Evolutionary conservation across 2,113 vertebrate genomes (phyloP).

Genomic region (Oryzias celebensis): DNA sequence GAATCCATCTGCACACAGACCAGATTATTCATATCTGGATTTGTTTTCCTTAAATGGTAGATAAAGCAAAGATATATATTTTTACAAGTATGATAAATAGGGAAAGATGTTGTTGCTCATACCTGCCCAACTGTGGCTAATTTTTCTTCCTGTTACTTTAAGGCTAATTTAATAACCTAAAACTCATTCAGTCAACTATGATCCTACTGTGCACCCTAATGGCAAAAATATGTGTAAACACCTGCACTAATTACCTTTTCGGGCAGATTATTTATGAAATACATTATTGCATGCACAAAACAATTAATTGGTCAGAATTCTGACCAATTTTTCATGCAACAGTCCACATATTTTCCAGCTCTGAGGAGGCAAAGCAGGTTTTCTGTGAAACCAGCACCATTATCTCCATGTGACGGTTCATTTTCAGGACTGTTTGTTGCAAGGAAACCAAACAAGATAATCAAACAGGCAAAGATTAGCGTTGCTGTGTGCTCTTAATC

Average conservation of each 20-base stretch:
- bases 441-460: slow-evolving; percentile 51
- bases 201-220: slow-evolving; percentile 73
- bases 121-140: slow-evolving; percentile 67
- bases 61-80: slow-evolving; percentile 27
- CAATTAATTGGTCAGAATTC: slow-evolving; percentile 69
- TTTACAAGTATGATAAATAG: slow-evolving; percentile 57
- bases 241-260: slow-evolving; percentile 75
- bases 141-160: slow-evolving; percentile 70
- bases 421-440: slow-evolving; percentile 56
- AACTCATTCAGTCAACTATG: slow-evolving; percentile 69
- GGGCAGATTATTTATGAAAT: slow-evolving; percentile 73
- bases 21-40: slow-evolving; percentile 43
- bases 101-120: slow-evolving; percentile 55
- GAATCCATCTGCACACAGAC: slow-evolving; percentile 17
- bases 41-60: slow-evolving; percentile 26
- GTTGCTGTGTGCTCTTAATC: slow-evolving; percentile 27
- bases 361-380: slow-evolving; percentile 37
- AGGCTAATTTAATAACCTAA: slow-evolving; percentile 72
- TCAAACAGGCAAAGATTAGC: slow-evolving; percentile 53
- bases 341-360: slow-evolving; percentile 47
- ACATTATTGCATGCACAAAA: slow-evolving; percentile 68
- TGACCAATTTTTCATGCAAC: slow-evolving; percentile 62
- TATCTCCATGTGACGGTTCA: slow-evolving; percentile 53
- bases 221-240: slow-evolving; percentile 75
- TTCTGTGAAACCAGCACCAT: slow-evolving; percentile 34